Evolutionary conservation across 1,140 invertebrate genomes (phyloP).

Genomic region (Stegodyphus mimosarum): DNA sequence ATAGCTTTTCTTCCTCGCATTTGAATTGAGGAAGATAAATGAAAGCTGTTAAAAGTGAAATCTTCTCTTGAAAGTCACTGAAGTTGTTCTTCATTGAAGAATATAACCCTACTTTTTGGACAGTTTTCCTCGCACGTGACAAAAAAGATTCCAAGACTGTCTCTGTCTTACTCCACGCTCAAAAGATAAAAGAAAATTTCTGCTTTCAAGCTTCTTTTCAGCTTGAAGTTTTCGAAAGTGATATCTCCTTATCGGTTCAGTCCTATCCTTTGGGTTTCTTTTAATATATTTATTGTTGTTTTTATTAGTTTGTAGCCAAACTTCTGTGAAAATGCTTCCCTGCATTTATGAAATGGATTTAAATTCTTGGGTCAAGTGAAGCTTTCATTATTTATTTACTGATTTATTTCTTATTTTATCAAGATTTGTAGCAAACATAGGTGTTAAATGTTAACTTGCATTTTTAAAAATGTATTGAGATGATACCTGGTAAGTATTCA

Average conservation of each 20-base stretch:
- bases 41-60: constrained; percentile 18
- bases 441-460: no score
- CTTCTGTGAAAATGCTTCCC: no score
- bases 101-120: constrained; percentile 7
- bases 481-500: no score
- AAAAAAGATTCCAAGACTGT: neutral
- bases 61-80: constrained; percentile 25
- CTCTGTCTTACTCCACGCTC: neutral
- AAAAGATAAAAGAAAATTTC: neutral
- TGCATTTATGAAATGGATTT: no score
- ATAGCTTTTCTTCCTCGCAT: neutral
- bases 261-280: neutral
- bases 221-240: neutral
- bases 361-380: no score
- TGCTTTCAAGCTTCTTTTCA: neutral
- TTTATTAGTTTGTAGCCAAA: no score
- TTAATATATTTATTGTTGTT: neutral
- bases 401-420: no score
- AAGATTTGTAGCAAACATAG: no score
- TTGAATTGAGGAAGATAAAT: neutral
- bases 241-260: neutral
- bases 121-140: constrained; percentile 15
- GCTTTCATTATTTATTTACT: no score
- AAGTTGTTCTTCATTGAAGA: constrained; percentile 32
- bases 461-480: no score